These are phyloP conservation scores for Bombus balteatus DNA, from an alignment of 1,140 invertebrate species.

Conservation along the genomic window DNA sequence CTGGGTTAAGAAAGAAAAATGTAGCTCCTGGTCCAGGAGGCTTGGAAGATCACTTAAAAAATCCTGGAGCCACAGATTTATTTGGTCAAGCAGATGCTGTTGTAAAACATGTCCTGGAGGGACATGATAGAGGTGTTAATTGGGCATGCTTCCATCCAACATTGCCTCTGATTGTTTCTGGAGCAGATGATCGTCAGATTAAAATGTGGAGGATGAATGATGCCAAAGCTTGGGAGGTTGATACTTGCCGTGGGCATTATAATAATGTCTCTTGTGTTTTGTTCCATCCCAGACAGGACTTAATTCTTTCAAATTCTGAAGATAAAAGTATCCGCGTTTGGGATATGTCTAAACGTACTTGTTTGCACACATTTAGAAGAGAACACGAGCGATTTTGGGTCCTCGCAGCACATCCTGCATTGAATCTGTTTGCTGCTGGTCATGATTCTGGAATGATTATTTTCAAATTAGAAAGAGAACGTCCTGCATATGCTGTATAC, in stretches of 20 bases:
- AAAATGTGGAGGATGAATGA: constrained; percentile 99
- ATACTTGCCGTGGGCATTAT: constrained; percentile 99
- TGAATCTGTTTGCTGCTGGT: constrained; percentile 95
- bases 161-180: constrained; percentile 97
- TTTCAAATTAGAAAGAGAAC: constrained; percentile 95
- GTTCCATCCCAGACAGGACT: constrained; percentile 98
- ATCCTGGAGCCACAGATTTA: constrained; percentile 95
- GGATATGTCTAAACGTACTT: constrained; percentile 99
- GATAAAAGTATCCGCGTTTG: constrained; percentile 99
- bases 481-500: constrained; percentile 97
- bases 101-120: constrained; percentile 98
- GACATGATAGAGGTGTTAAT: constrained; percentile 98
- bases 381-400: constrained; percentile 99
- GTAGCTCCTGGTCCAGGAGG: constrained; percentile 96
- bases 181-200: constrained; percentile 98
- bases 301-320: constrained; percentile 98
- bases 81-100: constrained; percentile 99
- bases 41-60: constrained; percentile 94
- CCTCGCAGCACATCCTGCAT: constrained; percentile 93
- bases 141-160: constrained; percentile 99
- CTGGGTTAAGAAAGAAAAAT: constrained; percentile 97
- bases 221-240: constrained; percentile 99
- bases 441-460: constrained; percentile 97
- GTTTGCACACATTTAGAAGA: constrained; percentile 96
- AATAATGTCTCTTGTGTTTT: constrained; percentile 99